Base-by-base conservation (phyloP, 2,113 vertebrate species). In the Datnioides undecimradiatus region DNA sequence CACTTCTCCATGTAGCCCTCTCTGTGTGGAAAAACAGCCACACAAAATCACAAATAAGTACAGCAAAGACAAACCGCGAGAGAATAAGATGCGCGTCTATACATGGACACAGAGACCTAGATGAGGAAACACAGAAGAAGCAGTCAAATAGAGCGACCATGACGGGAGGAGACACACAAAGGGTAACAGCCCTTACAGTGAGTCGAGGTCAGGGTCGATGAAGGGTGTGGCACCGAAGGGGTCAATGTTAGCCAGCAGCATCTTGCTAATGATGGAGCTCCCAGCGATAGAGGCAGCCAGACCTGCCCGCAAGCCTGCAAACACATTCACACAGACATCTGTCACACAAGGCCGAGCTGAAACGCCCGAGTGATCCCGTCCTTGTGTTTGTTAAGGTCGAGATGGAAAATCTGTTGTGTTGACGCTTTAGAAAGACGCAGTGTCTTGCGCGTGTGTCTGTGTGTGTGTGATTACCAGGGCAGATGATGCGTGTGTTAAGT, bases 251-350 rank as follows among this genome's bases (percentile, higher is more conserved):
- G 98, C 97, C 77, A 99, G 92, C 67, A 99, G 94, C 98, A 99
- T 99, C 94, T 99, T 99, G 92, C 98, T 99, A 90, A 99, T 99
- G 88, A 99, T 99, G 52, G 98, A 99, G 93, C 98, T 99, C 86
- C 98, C 98, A 52, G 98, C 98, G 78, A 99, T 99, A 12, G 98
- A 99, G 84, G 98, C 98, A 49, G 98, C 98, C 49, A 99, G 94
- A 65, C 98, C 98, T 52, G 98, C 98, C 85, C 97, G 95, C 88
- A 99, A 93, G 85, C 98, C 98, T 99, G 77, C 63, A 81, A 68
- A 64, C 64, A 75, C 63, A 76, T 43, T 57, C 10, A 64, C 14
- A 66, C 17, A 58, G 17, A 54, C 54, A 67, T 54, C 63, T 13
- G 46, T 67, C 48, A 86, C 46, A 45, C 8, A 23, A n/a, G 11